A percentile compares a stretch with the other conserved stretches of the same genome.
These are phyloP conservation scores for Coelopa frigida DNA, from an alignment of 1,140 invertebrate genomes.

Conservation along the genomic window DNA sequence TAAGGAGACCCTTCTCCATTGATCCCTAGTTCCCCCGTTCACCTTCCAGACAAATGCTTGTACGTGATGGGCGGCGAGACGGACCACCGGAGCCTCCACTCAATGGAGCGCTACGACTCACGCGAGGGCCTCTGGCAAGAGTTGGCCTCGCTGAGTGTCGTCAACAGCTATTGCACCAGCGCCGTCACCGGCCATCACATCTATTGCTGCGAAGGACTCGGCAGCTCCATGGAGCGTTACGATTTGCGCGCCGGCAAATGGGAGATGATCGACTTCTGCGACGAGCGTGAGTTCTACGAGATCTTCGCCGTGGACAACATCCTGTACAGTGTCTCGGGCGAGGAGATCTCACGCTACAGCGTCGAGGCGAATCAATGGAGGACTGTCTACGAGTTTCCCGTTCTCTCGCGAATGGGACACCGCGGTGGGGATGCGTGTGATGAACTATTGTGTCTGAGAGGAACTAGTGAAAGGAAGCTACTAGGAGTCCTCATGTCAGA, in stretches of 20 bases:
- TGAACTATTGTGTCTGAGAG: slow-evolving; percentile 5
- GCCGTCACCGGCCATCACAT: slow-evolving; percentile 11
- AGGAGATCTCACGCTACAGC: slow-evolving; percentile 11
- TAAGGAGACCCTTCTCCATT: too few relatives aligned
- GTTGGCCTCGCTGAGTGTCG: slow-evolving; percentile 11
- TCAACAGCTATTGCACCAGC: slow-evolving; percentile 17
- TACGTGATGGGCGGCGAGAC: slow-evolving; percentile 19
- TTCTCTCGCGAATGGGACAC: slow-evolving; percentile 16
- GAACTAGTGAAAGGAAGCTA: not conserved
- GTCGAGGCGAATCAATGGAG: slow-evolving; percentile 10
- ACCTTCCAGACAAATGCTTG: slow-evolving; percentile 6
- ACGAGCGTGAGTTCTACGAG: slow-evolving; percentile 18
- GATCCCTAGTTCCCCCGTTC: not conserved
- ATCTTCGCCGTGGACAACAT: slow-evolving; percentile 14
- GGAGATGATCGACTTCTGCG: slow-evolving; percentile 16
- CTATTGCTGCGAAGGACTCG: slow-evolving; percentile 17
- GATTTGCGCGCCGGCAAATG: slow-evolving; percentile 15
- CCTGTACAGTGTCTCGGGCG: slow-evolving; percentile 14
- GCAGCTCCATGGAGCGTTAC: slow-evolving; percentile 17
- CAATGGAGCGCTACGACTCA: slow-evolving; percentile 15
- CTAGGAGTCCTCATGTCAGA: too few relatives aligned
- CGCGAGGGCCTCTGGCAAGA: slow-evolving; percentile 10
- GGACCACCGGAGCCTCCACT: slow-evolving; percentile 11
- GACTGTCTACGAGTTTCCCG: slow-evolving; percentile 5
- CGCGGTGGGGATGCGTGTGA: slow-evolving; percentile 13